Percentiles rank a stretch among this genome's conserved stretches.
These are phyloP conservation scores for roundworm (Caenorhabditis elegans) DNA, from an alignment of 1,140 invertebrate genomes.

Conservation along the genomic window WBcel235 BX284605.5:13247001-13247500, in stretches of 20 bases:
- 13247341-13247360: too few species aligned
- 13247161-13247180: conserved; percentile 53
- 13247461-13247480: too few species aligned
- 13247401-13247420: too few species aligned
- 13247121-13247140: conserved; percentile 65
- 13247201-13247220: conserved; percentile 66
- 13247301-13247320: conserved; percentile 55
- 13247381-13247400: too few species aligned
- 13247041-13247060: conserved; percentile 66
- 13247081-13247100: conserved; percentile 63
- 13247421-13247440: too few species aligned
- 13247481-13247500: too few species aligned
- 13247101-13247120: conserved; percentile 65
- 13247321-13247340: too few species aligned
- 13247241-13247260: conserved; percentile 65
- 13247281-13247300: conserved; percentile 67
- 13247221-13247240: conserved; percentile 65
- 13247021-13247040: conserved; percentile 65
- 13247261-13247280: conserved; percentile 66
- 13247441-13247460: too few species aligned
- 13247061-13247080: conserved; percentile 65
- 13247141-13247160: conserved; percentile 56
- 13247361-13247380: too few species aligned
- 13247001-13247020: too few species aligned
- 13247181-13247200: conserved; percentile 60